Percentiles rank a stretch among this genome's conserved stretches.
phyloP scores from a whole-genome alignment of 2,797 vertebrate genomes.

The Arremon aurantiirostris region DNA sequence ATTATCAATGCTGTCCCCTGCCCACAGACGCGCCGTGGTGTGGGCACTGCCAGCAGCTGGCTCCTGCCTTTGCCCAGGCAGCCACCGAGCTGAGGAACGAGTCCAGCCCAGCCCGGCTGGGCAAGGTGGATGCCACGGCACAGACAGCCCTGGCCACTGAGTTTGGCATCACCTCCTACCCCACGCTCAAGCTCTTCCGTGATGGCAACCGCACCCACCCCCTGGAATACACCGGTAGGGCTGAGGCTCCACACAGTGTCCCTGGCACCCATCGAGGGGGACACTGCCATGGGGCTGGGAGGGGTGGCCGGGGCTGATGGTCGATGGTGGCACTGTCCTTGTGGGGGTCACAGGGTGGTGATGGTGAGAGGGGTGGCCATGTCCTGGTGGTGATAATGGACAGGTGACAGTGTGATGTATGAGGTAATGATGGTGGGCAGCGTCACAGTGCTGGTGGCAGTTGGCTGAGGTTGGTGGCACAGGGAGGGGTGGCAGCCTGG shows the following conservation, averaged over 20 bases:
- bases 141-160: constrained; percentile 80
- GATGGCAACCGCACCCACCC: constrained; percentile 82
- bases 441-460: fast-evolving
- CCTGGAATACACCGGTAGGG: constrained; percentile 79
- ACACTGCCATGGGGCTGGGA: not conserved
- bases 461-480: not conserved
- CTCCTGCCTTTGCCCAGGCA: constrained; percentile 79
- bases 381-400: not conserved
- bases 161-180: constrained; percentile 80
- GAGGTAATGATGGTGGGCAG: not conserved
- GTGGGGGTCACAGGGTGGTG: not conserved
- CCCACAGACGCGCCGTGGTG: constrained; percentile 87
- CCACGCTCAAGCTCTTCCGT: constrained; percentile 82
- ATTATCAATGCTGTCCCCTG: fast-evolving
- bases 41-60: constrained; percentile 82
- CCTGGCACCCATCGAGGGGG: fast-evolving
- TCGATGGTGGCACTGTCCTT: not conserved
- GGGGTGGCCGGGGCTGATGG: fast-evolving
- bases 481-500: fast-evolving
- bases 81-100: constrained; percentile 77
- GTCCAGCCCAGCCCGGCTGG: constrained; percentile 67
- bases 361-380: not conserved
- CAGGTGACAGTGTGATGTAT: not conserved
- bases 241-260: fast-evolving
- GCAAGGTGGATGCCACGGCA: constrained; percentile 82